Conservation (phyloP, 23 tunicate genomes). For the Phallusia fumigata region DNA sequence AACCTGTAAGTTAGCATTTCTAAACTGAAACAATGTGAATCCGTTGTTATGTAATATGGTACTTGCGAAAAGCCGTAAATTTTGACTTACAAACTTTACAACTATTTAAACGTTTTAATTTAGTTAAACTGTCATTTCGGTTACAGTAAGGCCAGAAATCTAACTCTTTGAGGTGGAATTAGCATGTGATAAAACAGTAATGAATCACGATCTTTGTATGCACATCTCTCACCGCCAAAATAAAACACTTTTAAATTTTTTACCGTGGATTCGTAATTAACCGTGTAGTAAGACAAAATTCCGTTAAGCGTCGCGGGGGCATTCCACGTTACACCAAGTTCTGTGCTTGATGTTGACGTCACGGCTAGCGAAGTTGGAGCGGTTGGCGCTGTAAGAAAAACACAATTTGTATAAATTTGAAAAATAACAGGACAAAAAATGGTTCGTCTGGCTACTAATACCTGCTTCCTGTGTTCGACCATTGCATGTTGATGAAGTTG, state of each 20-base stretch:
- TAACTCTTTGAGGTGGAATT: too few species aligned
- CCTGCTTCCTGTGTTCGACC: slow-evolving; percentile 1
- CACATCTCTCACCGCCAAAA: too few species aligned
- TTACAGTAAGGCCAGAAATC: neutral
- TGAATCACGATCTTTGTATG: too few species aligned
- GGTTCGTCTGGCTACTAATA: neutral
- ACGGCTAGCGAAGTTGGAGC: neutral
- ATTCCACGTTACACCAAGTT: neutral
- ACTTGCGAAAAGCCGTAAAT: neutral
- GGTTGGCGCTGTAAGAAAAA: neutral
- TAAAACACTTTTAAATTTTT: too few species aligned
- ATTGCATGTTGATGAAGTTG: neutral
- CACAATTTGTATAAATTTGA: too few species aligned
- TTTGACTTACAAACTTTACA: too few species aligned
- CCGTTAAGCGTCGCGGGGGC: neutral
- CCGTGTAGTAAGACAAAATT: neutral
- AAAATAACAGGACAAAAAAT: too few species aligned
- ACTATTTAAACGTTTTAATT: neutral
- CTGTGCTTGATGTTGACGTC: neutral
- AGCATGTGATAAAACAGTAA: neutral
- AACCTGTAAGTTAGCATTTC: too few species aligned
- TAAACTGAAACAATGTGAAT: too few species aligned
- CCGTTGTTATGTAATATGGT: neutral
- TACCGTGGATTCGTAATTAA: neutral
- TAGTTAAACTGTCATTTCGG: too few species aligned